These are phyloP conservation scores for Telmatherina bonti DNA, from an alignment of 2,797 vertebrate genomes.

Conservation along the genomic window DNA sequence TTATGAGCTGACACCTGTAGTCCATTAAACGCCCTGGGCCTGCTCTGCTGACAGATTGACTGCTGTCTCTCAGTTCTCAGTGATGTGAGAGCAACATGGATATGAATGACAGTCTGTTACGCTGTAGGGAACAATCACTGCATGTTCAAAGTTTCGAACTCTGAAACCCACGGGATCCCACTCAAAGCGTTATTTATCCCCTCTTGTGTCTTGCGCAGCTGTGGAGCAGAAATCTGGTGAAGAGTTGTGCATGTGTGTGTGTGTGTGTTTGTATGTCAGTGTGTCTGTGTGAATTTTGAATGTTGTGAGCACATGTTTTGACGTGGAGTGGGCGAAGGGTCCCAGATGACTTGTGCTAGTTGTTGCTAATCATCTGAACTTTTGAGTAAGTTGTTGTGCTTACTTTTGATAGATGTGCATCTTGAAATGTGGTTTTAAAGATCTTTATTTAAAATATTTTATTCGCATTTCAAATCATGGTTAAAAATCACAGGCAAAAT, in stretches of 20 bases:
- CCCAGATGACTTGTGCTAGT: conserved; percentile 56
- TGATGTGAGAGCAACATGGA: conserved; percentile 36
- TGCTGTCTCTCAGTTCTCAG: conserved; percentile 37
- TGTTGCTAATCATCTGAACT: conserved; percentile 34
- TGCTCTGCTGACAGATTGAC: conserved; percentile 52
- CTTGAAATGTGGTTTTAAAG: neutral
- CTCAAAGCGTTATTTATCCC: conserved; percentile 68
- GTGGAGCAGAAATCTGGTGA: conserved; percentile 69
- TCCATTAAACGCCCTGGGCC: conserved; percentile 46
- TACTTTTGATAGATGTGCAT: neutral
- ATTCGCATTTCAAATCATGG: neutral
- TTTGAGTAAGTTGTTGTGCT: conserved; percentile 5
- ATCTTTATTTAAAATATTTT: neutral
- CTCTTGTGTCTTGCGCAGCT: conserved; percentile 58
- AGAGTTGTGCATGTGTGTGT: conserved; percentile 51
- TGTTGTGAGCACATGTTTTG: conserved; percentile 28
- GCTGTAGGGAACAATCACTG: conserved; percentile 47
- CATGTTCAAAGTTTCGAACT: conserved; percentile 54
- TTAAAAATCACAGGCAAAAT: too few species aligned
- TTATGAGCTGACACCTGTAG: conserved; percentile 72
- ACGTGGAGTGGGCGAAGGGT: conserved; percentile 27
- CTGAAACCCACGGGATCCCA: conserved; percentile 54
- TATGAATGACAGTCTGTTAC: conserved; percentile 39
- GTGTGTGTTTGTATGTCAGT: conserved; percentile 51
- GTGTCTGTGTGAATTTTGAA: conserved; percentile 43